phyloP scores from a whole-genome alignment of 2,797 vertebrate genomes.

The Chiloscyllium punctatum region DNA sequence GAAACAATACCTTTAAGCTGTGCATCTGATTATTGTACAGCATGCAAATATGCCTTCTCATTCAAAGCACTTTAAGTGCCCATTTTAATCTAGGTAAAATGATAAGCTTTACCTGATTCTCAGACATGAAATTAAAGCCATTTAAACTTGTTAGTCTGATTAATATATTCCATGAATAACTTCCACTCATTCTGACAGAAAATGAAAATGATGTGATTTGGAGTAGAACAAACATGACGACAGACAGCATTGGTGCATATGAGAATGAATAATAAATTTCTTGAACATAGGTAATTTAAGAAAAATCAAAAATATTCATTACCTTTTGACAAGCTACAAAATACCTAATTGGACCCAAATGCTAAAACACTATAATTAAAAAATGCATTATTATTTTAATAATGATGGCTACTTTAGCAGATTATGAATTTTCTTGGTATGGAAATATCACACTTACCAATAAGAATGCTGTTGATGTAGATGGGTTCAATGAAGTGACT shows the following conservation, averaged over 20 bases:
- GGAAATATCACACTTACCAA: constrained; percentile 62
- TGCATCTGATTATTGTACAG: neutral
- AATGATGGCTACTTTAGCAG: neutral
- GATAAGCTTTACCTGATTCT: neutral
- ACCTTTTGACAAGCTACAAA: neutral
- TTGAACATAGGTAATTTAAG: neutral
- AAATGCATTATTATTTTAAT: neutral
- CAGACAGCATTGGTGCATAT: neutral
- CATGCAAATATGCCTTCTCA: neutral
- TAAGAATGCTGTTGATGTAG: constrained; percentile 76
- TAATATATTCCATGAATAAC: neutral
- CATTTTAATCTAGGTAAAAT: neutral
- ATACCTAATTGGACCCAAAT: neutral
- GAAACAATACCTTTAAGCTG: neutral
- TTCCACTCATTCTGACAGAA: too few species aligned
- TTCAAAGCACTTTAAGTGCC: neutral
- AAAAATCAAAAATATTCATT: neutral
- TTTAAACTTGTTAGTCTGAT: neutral
- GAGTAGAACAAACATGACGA: neutral
- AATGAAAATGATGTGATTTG: neutral
- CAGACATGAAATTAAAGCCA: neutral
- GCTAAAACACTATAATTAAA: neutral
- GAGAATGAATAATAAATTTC: neutral
- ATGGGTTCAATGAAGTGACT: constrained; percentile 88
- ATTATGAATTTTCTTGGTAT: neutral